Evolutionary conservation across 2,113 vertebrate genomes (phyloP).

Genomic region (Solenodon paradoxus): DNA sequence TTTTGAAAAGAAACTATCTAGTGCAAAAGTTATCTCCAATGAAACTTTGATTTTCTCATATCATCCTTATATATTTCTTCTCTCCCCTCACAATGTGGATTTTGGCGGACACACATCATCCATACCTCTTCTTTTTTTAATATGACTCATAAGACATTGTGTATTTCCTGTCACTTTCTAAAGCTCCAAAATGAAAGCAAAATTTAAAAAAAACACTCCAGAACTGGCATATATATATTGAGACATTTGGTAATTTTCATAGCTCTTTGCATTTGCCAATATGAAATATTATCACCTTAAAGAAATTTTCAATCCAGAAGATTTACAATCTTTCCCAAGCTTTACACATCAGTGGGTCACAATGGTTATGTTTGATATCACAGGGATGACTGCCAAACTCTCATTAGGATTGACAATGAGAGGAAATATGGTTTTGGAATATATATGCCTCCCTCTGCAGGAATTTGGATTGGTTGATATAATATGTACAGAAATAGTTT

Average conservation of each 20-base stretch:
- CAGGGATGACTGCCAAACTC: neutral
- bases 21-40: neutral
- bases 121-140: neutral
- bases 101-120: neutral
- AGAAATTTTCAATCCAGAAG: neutral
- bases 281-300: neutral
- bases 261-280: neutral
- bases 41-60: neutral
- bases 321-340: neutral
- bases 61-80: neutral
- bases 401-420: neutral
- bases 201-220: neutral
- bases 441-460: neutral
- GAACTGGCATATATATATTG: neutral
- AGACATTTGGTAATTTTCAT: neutral
- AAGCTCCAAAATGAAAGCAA: neutral
- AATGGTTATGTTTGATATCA: neutral
- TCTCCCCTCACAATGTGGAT: neutral
- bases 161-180: neutral
- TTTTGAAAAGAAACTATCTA: neutral
- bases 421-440: neutral
- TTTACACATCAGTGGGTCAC: neutral
- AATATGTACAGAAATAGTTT: neutral
- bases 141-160: neutral
- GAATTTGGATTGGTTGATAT: neutral